These are phyloP conservation scores for Calephelis perditalis DNA, from an alignment of 2,888 invertebrate species.

Conservation along the genomic window DNA sequence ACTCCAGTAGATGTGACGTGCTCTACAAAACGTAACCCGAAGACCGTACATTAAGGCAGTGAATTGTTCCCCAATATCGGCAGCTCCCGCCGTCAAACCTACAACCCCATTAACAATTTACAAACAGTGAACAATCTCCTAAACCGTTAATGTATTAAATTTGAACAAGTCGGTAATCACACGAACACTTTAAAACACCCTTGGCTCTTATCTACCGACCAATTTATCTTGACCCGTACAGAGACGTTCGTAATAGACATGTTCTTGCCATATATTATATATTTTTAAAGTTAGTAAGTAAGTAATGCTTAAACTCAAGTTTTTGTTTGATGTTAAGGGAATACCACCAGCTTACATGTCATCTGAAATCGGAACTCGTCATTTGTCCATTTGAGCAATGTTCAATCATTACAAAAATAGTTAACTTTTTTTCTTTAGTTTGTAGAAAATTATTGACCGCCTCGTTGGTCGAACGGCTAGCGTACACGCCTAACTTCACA, in stretches of 20 bases:
- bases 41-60: background rate
- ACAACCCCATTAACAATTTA: constrained; percentile 5
- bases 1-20: background rate
- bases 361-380: too few relatives aligned
- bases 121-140: constrained; percentile 30
- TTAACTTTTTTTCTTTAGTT: too few relatives aligned
- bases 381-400: too few relatives aligned
- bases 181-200: constrained; percentile 69
- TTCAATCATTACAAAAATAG: too few relatives aligned
- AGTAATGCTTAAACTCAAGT: too few relatives aligned
- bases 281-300: too few relatives aligned
- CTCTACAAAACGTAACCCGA: too few relatives aligned
- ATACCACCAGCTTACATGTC: too few relatives aligned
- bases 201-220: constrained; percentile 39
- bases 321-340: too few relatives aligned
- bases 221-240: background rate
- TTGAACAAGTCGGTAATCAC: constrained; percentile 71
- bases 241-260: background rate
- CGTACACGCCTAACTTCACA: too few relatives aligned
- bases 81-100: background rate
- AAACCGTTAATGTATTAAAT: constrained; percentile 55
- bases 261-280: background rate
- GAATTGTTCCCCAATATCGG: background rate
- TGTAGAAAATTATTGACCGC: too few relatives aligned
- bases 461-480: too few relatives aligned